Evolutionary conservation across 2,888 invertebrate species (phyloP), one percentile per base, ranked within the genome.

Genomic region (Xestia ashworthii): DNA sequence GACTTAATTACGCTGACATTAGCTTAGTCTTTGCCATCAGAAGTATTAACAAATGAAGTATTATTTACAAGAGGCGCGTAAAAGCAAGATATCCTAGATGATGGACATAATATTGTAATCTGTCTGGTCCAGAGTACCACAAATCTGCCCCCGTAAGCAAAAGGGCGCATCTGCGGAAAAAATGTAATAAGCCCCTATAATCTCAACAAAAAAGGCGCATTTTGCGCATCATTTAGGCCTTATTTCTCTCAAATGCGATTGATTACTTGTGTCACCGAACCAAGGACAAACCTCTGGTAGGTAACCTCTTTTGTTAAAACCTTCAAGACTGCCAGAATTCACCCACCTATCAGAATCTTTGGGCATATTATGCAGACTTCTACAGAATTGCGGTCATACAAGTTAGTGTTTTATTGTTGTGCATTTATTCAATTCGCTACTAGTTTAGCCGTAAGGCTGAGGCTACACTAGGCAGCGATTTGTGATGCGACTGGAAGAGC

Each of bases 391-490:
- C 14, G 53, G 53, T 81, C 60, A 66, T 46, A 25, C 60, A 60
- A 80, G 66, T 70, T 60, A 50, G 16, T 46, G 16, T 66, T 53
- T 58, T 16, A 66, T 66, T 76, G n/a, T 38, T 58, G 69, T 80
- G 60, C 70, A 82, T 32, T 82, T 76, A 80, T 80, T 76, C 70
- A 76, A 82, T 76, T 80, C 66, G 22, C 19, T 32, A 48, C 58
- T 22, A 64, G 62, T 50, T 81, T 48, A 68, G 12, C 22, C 5
- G 74, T n/a, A n/a, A n/a, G n/a, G n/a, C n/a, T n/a, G n/a, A n/a
- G n/a, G n/a, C n/a, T n/a, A n/a, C n/a, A n/a, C n/a, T n/a, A n/a
- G n/a, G n/a, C n/a, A n/a, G n/a, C n/a, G n/a, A n/a, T n/a, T n/a
- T n/a, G n/a, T n/a, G n/a, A n/a, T n/a, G n/a, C n/a, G n/a, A n/a